A percentile compares a stretch with the other conserved stretches of the same genome.
These are phyloP conservation scores for Zophobas morio DNA, from an alignment of 1,140 invertebrate species.

Conservation along the genomic window DNA sequence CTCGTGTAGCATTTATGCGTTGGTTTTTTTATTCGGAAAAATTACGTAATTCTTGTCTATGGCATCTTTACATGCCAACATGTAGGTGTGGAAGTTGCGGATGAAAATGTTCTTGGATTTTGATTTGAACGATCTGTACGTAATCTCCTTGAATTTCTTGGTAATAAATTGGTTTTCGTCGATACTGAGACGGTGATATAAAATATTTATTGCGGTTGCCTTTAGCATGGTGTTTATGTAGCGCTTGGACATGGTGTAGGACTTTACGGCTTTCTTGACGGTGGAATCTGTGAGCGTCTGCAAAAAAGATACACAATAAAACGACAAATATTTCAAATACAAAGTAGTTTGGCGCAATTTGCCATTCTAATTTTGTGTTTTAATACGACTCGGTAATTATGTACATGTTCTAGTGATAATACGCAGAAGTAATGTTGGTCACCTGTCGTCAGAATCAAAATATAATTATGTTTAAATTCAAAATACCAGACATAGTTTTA, in stretches of 20 bases:
- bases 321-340: no score
- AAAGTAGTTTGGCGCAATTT: no score
- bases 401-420: no score
- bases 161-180: conserved; percentile 24
- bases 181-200: conserved; percentile 16
- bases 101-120: conserved; percentile 11
- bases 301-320: background rate
- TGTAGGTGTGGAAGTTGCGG: background rate
- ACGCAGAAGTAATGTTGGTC: no score
- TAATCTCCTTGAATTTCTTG: background rate
- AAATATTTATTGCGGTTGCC: conserved; percentile 8
- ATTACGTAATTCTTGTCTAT: conserved; percentile 19
- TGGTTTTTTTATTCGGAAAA: background rate
- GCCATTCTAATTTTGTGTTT: no score
- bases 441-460: no score
- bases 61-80: conserved; percentile 14
- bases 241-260: conserved; percentile 19
- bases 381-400: no score
- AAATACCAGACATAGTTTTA: no score
- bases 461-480: no score
- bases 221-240: conserved; percentile 14
- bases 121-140: background rate
- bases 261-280: background rate
- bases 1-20: conserved; percentile 2
- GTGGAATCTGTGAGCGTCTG: conserved; percentile 8